Evolutionary conservation across 2,113 vertebrate species (phyloP), one percentile per base, ranked within the genome.

Genomic region (Elephas maximus): DNA sequence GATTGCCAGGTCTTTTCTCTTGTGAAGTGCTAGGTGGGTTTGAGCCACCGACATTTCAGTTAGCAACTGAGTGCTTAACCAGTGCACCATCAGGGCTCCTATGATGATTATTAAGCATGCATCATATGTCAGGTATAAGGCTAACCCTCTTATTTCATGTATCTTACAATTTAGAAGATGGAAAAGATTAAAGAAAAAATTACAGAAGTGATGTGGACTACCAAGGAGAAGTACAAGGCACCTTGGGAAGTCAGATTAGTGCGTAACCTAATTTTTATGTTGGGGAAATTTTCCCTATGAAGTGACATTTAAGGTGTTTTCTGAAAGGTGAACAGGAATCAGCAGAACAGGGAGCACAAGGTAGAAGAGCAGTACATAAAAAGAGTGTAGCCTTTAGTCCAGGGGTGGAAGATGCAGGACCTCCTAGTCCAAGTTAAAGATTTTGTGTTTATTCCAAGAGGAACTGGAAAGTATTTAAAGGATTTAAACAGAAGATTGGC

Each of bases 401-500:
- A 10, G 62, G 28, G 63, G 26, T 73, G 28, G 45, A 69, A 81
- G 53, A 74, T 28, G 2, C 3, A 67, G 11, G 6, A 8, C 8
- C 28, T 80, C 33, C 15, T 44, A 21, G 9, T 24, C 8, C 14
- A 65, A 41, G 10, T 81, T 76, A 93, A 74, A 51, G 37, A 57
- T 53, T 94, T 79, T 14, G 20, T 37, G 18, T 45, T 84, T 84
- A 92, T 82, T 53, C 45, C 6, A 67, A 51, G 65, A 67, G 20
- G 28, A 97, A 41, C 33, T 94, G 24, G 60, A 77, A 80, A 37
- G 33, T 60, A 67, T 57, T 91, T 41, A 83, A 88, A 89, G 53
- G 57, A 87, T 94, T 86, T 93, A 44, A 84, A 24, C 24, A 74
- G 44, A 10, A 92, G 6, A 85, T 7, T 76, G 21, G 30, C 15